Base-by-base conservation (phyloP, 2,797 vertebrate genomes). In the Halcyon leucocephala region DNA sequence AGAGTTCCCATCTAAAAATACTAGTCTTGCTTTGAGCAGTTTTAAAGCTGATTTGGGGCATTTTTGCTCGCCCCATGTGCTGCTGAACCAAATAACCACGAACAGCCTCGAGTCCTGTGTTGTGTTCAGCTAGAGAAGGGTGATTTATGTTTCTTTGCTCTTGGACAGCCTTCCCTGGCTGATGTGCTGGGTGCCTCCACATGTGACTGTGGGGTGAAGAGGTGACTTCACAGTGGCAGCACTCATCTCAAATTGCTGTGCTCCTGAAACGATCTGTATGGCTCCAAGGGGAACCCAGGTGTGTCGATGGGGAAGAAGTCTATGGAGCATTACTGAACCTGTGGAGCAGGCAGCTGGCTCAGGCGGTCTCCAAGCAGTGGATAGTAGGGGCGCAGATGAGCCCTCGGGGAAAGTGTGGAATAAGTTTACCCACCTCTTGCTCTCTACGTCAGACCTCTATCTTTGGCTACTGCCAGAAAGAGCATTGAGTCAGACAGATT, bases 1-100 rank as follows among this genome's bases (percentile, higher is more conserved):
- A 79, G 62, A 61, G 95, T 94, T 96, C 96, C 95, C 60, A 42
- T 28, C 90, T 93, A 64, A 72, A 96, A 95, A 93, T 80, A 94
- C 46, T 29, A 79, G 90, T 58, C 67, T 35, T n/a, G 51, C 80
- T 90, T 69, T 35, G 57, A 48, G 42, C 52, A 48, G 31, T 49
- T 82, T 52, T 28, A 77, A 64, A 89, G 39, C 25, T 51, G 39
- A 33, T 58, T 16, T 70, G 51, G 46, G 26, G 0, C 41, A 31
- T 14, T 42, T 89, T 76, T 81, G 44, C 42, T 58, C 37, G 41
- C 21, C 4, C 4, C 19, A 0, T 7, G 24, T 42, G 35, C 55
- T 44, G 20, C n/a, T 31, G 51, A 88, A 42, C 35, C 84, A 44
- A 81, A 66, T 10, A 42, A 54, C 64, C 5, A 1, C n/a, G 73